Base-by-base conservation (phyloP, 2,888 invertebrate species). In the Caenorhabditis virilis region DNA sequence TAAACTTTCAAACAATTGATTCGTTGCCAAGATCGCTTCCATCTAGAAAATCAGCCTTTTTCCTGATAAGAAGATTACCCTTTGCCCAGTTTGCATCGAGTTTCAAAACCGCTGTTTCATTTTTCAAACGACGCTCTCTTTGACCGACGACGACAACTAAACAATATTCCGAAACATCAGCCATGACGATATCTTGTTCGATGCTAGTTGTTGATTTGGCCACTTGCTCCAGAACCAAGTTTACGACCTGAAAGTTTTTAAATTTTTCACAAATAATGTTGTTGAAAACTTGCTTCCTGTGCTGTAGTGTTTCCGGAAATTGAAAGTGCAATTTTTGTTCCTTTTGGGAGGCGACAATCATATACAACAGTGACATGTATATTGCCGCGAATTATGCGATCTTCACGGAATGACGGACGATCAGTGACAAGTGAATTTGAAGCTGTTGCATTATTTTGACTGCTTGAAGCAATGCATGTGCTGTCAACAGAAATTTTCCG, bases 91-190 rank as follows among this genome's bases (percentile, higher is more conserved):
- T 79, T 84, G 93, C 93, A 84, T 95, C 94, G 53, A 97, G 86
- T 78, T 92, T 91, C 20, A 97, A 86, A 0, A 94, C 93, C 79
- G 91, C 90, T 84, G 94, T 95, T 84, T 95, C 95, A 82, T 95
- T 94, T 4, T 72, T 72, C n/a, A 97, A 87, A 80, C 95, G 93
- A 59, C 95, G 88, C 82, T 97, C 95, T 30, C 95, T 86, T 0
- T 93, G 93, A 0, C 95, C 95, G 58, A 95, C 93, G 26, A 95
- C 94, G 0, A 94, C 93, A 2, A 95, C 95, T 43, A 95, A 87
- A 84, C 94, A 95, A 85, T 94, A 95, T 83, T 92, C 92, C 63
- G 89, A 89, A 61, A 93, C 86, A 84, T 91, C 90, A 18, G 72
- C 57, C 9, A 71, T 42, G 2, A 46, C 41, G 36, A 65, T 66